A percentile compares a stretch with the other conserved stretches of the same genome.
Conservation (phyloP, 2,888 invertebrate species). For the Limnephilus rhombicus region DNA sequence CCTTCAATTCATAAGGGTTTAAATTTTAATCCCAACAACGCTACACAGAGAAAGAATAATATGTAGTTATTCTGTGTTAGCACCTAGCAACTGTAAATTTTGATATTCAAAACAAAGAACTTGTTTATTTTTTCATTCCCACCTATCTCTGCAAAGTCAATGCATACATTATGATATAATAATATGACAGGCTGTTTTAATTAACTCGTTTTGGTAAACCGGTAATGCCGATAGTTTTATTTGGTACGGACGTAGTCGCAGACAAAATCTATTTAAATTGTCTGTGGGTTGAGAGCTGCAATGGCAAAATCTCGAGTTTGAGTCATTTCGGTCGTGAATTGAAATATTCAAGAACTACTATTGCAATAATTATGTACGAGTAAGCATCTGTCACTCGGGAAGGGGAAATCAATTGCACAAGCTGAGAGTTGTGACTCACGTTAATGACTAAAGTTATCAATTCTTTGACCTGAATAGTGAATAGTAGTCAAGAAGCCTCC, state of each 20-base stretch:
- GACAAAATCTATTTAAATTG: background rate
- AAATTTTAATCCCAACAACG: background rate
- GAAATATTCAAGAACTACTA: background rate
- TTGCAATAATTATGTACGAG: background rate
- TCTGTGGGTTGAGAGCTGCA: background rate
- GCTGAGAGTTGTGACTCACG: conserved; percentile 12
- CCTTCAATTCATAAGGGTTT: background rate
- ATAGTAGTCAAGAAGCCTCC: conserved; percentile 25
- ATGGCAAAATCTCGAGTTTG: background rate
- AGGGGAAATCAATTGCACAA: conserved; percentile 30
- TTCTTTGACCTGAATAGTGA: conserved; percentile 13
- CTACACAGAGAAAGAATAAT: background rate
- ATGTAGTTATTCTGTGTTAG: background rate
- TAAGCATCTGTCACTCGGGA: background rate
- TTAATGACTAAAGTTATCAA: conserved; percentile 10
- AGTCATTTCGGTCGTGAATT: background rate
- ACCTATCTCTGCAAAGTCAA: background rate
- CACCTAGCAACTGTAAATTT: background rate
- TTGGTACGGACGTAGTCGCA: background rate
- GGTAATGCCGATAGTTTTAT: background rate
- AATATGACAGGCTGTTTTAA: background rate
- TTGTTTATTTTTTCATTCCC: background rate
- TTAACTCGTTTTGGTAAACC: conserved; percentile 1
- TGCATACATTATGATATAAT: conserved; percentile 1
- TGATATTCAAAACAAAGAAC: background rate